These are phyloP conservation scores for Aythya baeri DNA, from an alignment of 2,113 vertebrate genomes.

Conservation along the genomic window DNA sequence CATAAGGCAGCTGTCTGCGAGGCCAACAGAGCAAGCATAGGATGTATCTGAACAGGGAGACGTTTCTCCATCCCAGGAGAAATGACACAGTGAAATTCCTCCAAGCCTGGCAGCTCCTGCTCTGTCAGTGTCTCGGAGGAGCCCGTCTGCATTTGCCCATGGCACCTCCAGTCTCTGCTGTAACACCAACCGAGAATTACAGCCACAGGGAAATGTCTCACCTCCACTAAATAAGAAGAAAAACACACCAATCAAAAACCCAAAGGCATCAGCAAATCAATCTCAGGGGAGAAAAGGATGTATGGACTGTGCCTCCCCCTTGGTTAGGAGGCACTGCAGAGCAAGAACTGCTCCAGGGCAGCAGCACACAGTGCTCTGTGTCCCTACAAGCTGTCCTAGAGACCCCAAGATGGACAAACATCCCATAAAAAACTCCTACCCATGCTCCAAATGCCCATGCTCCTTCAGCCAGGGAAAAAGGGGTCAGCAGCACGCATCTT, in stretches of 20 bases:
- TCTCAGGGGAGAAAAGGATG: not conserved
- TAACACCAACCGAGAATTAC: accelerated
- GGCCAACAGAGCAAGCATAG: not conserved
- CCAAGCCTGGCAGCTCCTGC: not conserved
- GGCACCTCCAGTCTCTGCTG: not conserved
- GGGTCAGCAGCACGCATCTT: not conserved
- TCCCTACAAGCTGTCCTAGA: not conserved
- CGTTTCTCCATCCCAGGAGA: not conserved
- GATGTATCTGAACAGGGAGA: not conserved
- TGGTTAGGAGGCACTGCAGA: not conserved
- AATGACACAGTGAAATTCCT: not conserved
- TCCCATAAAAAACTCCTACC: constrained; percentile 16
- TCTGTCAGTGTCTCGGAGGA: not conserved
- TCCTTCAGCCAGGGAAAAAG: not conserved
- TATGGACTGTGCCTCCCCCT: not conserved
- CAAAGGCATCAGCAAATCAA: not conserved
- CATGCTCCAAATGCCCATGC: not conserved
- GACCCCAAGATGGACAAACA: not conserved
- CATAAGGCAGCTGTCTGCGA: not conserved
- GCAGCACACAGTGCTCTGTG: accelerated
- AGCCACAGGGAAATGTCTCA: not conserved
- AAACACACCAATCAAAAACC: not conserved
- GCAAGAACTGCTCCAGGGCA: not conserved
- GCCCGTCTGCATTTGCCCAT: accelerated
- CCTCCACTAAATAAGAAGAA: not conserved